Evolutionary conservation across 2,797 vertebrate genomes (phyloP).

Genomic region (Danio aesculapii): DNA sequence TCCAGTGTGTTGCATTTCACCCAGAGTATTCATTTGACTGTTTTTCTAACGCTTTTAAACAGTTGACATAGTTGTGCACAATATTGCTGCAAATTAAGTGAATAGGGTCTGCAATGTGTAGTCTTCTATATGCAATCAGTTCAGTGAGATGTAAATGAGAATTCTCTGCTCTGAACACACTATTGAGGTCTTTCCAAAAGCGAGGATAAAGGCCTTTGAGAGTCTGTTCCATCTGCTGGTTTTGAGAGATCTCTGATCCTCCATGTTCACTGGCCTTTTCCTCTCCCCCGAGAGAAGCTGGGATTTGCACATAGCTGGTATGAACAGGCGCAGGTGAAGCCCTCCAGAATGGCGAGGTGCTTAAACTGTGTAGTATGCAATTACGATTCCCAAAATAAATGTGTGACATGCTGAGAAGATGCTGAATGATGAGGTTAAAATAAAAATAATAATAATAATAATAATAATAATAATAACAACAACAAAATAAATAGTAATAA

Average conservation of each 20-base stretch:
- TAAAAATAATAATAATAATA: background rate
- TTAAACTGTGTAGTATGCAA: background rate
- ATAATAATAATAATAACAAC: too few species aligned
- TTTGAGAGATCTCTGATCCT: background rate
- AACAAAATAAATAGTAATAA: too few species aligned
- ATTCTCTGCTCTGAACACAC: conserved; percentile 32
- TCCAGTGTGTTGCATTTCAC: background rate
- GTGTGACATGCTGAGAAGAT: background rate
- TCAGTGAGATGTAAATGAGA: conserved; percentile 42
- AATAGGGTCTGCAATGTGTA: background rate
- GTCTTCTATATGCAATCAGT: conserved; percentile 11
- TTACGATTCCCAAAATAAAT: conserved; percentile 39
- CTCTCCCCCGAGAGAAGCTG: conserved; percentile 9
- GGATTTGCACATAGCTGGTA: conserved; percentile 15
- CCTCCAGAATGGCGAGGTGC: background rate
- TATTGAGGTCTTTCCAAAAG: conserved; percentile 37
- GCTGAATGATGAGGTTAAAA: background rate
- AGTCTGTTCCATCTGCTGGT: conserved; percentile 36
- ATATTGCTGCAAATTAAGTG: background rate
- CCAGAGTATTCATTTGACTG: background rate
- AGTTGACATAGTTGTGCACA: background rate
- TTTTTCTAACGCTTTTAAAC: background rate
- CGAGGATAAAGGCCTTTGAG: conserved; percentile 33
- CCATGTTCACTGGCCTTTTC: conserved; percentile 17
- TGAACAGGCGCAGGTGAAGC: conserved; percentile 31